These are phyloP conservation scores for Amiota communis DNA, from an alignment of 2,888 invertebrate species.

Conservation along the genomic window DNA sequence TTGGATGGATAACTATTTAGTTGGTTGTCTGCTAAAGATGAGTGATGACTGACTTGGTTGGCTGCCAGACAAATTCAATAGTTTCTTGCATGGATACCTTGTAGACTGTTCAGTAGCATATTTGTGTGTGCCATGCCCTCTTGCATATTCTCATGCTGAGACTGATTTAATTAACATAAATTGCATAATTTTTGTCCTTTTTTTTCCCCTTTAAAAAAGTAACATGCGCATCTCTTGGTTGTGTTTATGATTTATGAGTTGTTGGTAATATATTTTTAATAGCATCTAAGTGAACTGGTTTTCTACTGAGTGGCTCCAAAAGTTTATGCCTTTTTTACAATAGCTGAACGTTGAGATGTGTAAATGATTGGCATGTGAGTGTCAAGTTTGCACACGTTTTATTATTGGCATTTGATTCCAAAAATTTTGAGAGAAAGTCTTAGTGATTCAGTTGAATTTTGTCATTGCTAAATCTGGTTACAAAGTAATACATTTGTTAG, in stretches of 20 bases:
- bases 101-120: neutral
- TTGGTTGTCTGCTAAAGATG: too few species aligned
- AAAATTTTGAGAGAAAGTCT: neutral
- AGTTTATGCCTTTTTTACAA: too few species aligned
- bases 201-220: neutral
- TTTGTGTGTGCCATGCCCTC: neutral
- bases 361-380: neutral
- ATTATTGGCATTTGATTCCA: neutral
- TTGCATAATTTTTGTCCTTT: conserved; percentile 11
- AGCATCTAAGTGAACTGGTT: neutral
- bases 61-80: too few species aligned
- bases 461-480: too few species aligned
- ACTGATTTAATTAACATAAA: conserved; percentile 12
- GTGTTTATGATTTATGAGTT: conserved; percentile 1
- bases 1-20: neutral
- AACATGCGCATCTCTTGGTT: too few species aligned
- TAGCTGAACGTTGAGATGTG: neutral
- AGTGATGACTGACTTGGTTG: too few species aligned
- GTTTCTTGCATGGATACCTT: neutral
- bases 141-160: neutral
- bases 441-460: too few species aligned
- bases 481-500: too few species aligned
- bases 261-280: conserved; percentile 11
- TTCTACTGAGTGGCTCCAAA: too few species aligned
- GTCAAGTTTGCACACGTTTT: neutral